phyloP scores from a whole-genome alignment of 1,140 invertebrate species.

The Hirudo medicinalis region DNA sequence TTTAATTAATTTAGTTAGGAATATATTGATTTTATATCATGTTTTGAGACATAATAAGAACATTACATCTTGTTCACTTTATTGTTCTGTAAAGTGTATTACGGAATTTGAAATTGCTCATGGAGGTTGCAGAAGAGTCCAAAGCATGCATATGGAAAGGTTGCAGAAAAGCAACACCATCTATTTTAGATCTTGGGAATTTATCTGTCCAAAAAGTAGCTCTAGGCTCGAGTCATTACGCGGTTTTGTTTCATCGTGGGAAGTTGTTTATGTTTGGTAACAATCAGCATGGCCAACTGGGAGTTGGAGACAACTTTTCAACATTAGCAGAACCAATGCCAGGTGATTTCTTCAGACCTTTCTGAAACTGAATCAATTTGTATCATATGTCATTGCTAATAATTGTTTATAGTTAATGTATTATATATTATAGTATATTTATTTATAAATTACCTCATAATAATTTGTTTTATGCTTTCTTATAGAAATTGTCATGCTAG shows the following conservation, averaged over 20 bases:
- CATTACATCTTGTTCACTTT: no score
- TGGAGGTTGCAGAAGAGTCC: neutral
- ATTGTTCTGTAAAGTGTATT: no score
- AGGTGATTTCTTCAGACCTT: neutral
- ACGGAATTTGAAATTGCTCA: no score
- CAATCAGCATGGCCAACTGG: neutral
- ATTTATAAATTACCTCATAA: no score
- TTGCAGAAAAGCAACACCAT: neutral
- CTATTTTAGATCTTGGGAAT: neutral
- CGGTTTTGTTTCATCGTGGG: neutral
- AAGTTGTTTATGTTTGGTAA: neutral
- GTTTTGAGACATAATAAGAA: no score
- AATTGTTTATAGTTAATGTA: neutral
- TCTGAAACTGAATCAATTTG: neutral
- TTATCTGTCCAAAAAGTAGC: neutral
- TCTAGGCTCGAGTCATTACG: neutral
- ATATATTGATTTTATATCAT: no score
- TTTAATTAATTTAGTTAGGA: no score
- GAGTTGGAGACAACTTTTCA: slow-evolving; percentile 7
- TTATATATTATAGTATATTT: neutral
- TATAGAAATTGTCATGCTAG: neutral
- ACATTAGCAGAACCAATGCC: neutral
- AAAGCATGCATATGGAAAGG: neutral
- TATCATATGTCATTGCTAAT: neutral
- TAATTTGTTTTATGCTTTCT: neutral